Conservation (phyloP, 2,888 invertebrate species). For the Cantharis lateralis region DNA sequence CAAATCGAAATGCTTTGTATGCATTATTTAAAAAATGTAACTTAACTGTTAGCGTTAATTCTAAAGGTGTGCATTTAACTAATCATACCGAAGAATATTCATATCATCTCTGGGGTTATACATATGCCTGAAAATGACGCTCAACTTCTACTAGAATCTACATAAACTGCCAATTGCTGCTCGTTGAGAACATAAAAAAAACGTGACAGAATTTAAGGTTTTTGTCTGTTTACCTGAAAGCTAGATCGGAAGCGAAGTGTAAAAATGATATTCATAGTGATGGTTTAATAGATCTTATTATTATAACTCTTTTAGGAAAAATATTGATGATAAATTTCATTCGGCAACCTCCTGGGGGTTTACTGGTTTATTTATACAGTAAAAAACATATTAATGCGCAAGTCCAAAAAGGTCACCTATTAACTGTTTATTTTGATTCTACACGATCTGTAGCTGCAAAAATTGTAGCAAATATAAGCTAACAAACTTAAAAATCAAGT, state of each 20-base stretch:
- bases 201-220: not conserved
- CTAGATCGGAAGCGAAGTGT: not conserved
- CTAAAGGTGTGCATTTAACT: not conserved
- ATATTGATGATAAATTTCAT: not conserved
- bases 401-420: not conserved
- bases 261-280: not conserved
- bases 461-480: not conserved
- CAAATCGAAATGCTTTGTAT: no score
- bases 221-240: not conserved
- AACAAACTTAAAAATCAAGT: not conserved
- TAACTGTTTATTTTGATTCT: not conserved
- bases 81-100: not conserved
- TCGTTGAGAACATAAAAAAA: not conserved
- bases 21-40: not conserved
- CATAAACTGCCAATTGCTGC: not conserved
- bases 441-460: not conserved
- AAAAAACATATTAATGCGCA: not conserved
- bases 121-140: not conserved
- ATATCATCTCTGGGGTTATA: not conserved
- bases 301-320: not conserved
- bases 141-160: not conserved
- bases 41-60: not conserved
- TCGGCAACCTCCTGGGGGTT: not conserved
- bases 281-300: not conserved
- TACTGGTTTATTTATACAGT: not conserved